Conservation (phyloP, 2,113 vertebrate species). For the Dinomys branickii region DNA sequence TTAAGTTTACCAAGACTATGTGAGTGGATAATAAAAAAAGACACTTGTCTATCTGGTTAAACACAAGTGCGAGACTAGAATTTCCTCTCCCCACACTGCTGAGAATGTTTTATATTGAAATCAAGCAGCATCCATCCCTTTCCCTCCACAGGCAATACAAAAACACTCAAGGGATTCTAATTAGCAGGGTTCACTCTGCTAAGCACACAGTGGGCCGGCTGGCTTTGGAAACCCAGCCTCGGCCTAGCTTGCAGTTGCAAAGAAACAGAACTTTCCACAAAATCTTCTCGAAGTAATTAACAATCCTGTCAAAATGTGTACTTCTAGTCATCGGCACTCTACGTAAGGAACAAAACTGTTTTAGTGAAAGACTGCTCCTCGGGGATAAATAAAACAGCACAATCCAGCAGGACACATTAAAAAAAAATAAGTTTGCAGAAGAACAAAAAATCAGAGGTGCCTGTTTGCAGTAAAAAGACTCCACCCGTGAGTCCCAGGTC, state of each 20-base stretch:
- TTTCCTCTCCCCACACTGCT: background rate
- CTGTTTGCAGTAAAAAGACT: background rate
- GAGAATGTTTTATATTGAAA: background rate
- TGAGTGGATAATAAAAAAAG: background rate
- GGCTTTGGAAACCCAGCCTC: background rate
- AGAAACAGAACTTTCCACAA: background rate
- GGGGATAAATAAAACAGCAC: background rate
- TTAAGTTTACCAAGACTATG: slow-evolving; percentile 58
- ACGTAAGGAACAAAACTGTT: too few species aligned
- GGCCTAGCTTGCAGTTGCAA: background rate
- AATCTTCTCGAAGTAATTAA: background rate
- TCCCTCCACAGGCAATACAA: background rate
- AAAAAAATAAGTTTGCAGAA: background rate
- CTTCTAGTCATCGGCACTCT: background rate
- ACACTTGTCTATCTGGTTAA: background rate
- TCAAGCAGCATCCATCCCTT: background rate
- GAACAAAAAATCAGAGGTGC: background rate
- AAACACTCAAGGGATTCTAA: background rate
- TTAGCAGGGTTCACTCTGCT: background rate
- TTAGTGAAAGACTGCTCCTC: background rate
- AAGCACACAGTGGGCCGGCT: background rate
- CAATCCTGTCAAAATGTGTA: background rate
- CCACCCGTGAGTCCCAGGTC: background rate
- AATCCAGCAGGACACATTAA: background rate
- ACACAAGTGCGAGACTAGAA: slow-evolving; percentile 14